Evolutionary conservation across 2,888 invertebrate genomes (phyloP), one percentile per base, ranked within the genome.

Genomic region (Ptychoptera contaminata): DNA sequence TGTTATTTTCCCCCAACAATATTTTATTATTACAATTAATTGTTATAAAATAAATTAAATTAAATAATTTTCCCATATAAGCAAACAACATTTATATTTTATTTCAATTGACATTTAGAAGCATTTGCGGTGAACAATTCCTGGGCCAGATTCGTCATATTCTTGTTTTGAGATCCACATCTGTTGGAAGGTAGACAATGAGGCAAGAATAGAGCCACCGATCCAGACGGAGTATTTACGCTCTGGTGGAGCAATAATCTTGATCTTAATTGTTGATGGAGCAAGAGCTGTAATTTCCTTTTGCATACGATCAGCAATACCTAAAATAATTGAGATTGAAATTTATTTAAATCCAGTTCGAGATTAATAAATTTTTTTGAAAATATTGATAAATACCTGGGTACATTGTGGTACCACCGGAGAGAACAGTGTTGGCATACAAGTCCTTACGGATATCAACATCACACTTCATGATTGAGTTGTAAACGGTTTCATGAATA

Each of bases 151-250:
- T 68, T 90, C 90, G 67, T 90, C 92, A 71, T 93, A 93, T 67
- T 93, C 93, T 71, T 91, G 90, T 73, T 93, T 92, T 65, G 86
- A 86, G 74, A 90, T 87, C 88, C 88, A 88, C 88, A 88, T 88
- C 73, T 86, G 85, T 67, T 88, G 87, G 85, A 90, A 88, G 70
- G 87, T 88, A 59, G 87, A 87, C 56, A 88, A 74, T 53, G 87
- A 88, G 49, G 88, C 88, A 63, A 88, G 74, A 70, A 88, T 88
- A 59, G 87, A 88, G 46, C 88, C 88, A 63, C 88, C 88, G 71
- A 88, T 88, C 88, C 88, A 90, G 67, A 88, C 88, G 68, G 90
- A 91, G 77, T 88, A 88, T 72, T 90, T 87, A 74, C 88, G 80
- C 73, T 90, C 88, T 55, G 88, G 88, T 56, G 90, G 87, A 50